Percentiles rank a stretch among this genome's conserved stretches.
phyloP scores from a whole-genome alignment of 2,113 vertebrate species.

The Misgurnus mizolepis region DNA sequence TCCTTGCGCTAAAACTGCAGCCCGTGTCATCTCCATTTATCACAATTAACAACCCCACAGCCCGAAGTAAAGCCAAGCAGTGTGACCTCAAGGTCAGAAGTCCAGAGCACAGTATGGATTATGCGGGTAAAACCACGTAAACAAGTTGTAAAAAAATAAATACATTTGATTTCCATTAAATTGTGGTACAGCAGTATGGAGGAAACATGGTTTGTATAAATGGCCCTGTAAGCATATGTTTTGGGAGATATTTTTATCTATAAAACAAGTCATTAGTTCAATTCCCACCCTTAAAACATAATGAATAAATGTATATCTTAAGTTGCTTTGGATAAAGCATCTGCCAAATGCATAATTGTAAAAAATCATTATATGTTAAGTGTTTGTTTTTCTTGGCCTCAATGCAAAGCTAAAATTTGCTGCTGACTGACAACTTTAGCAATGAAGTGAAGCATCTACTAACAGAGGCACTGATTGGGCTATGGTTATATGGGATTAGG shows the following conservation, averaged over 20 bases:
- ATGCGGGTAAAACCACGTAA: background rate
- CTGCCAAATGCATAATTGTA: too few species aligned
- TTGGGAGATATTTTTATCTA: too few species aligned
- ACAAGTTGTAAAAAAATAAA: background rate
- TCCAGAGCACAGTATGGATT: background rate
- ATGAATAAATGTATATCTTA: too few species aligned
- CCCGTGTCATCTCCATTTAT: slow-evolving; percentile 48
- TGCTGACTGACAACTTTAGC: background rate
- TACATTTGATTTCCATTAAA: too few species aligned
- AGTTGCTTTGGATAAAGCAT: too few species aligned
- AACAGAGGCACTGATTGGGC: background rate
- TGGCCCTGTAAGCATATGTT: too few species aligned
- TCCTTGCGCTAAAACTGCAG: slow-evolving; percentile 26
- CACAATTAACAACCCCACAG: slow-evolving; percentile 47
- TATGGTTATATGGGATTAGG: background rate
- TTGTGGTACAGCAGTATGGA: too few species aligned
- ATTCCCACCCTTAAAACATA: too few species aligned
- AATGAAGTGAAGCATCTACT: background rate
- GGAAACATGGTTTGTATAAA: too few species aligned
- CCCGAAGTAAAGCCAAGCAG: slow-evolving; percentile 22
- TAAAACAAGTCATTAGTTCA: too few species aligned
- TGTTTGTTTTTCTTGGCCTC: background rate
- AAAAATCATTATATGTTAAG: background rate
- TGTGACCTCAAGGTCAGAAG: slow-evolving; percentile 39
- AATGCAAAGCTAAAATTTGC: background rate